A percentile compares a stretch with the other conserved stretches of the same genome.
phyloP scores from a whole-genome alignment of 2,797 vertebrate genomes.

The Coreius guichenoti region DNA sequence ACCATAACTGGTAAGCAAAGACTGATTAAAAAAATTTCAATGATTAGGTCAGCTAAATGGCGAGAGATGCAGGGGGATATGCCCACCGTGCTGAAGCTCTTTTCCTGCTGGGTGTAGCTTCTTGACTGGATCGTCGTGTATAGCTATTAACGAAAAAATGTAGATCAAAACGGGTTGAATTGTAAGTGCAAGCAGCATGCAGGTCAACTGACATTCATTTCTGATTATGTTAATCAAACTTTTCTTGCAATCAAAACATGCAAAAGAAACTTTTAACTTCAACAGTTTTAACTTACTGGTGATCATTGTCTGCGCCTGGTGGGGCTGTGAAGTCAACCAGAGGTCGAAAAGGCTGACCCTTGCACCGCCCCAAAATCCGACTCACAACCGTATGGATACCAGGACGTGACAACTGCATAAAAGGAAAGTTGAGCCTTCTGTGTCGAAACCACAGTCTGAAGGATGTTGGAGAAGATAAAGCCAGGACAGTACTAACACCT shows the following conservation, averaged over 20 bases:
- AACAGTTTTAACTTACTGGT: constrained; percentile 80
- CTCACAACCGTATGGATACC: constrained; percentile 78
- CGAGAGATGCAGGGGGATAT: constrained; percentile 33
- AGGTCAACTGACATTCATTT: constrained; percentile 36
- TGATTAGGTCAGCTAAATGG: constrained; percentile 38
- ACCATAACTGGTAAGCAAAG: constrained; percentile 7
- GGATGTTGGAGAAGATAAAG: constrained; percentile 79
- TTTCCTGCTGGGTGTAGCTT: constrained; percentile 52
- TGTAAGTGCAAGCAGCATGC: constrained; percentile 40
- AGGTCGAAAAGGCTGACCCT: constrained; percentile 70
- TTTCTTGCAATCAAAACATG: constrained; percentile 18
- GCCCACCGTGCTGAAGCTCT: constrained; percentile 60
- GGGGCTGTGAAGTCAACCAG: constrained; percentile 79
- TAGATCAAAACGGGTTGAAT: constrained; percentile 39
- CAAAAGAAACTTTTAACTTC: not conserved
- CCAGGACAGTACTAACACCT: constrained; percentile 82
- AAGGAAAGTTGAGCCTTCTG: constrained; percentile 63
- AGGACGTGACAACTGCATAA: constrained; percentile 70
- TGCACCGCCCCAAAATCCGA: constrained; percentile 73
- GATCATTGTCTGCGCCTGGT: constrained; percentile 75
- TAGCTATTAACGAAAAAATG: constrained; percentile 62
- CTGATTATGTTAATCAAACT: constrained; percentile 9
- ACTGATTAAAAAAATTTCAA: not conserved
- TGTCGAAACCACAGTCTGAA: constrained; percentile 81
- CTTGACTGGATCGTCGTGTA: constrained; percentile 50